Base-by-base conservation (phyloP, 1,140 invertebrate species). In the Drosophila pandora region DNA sequence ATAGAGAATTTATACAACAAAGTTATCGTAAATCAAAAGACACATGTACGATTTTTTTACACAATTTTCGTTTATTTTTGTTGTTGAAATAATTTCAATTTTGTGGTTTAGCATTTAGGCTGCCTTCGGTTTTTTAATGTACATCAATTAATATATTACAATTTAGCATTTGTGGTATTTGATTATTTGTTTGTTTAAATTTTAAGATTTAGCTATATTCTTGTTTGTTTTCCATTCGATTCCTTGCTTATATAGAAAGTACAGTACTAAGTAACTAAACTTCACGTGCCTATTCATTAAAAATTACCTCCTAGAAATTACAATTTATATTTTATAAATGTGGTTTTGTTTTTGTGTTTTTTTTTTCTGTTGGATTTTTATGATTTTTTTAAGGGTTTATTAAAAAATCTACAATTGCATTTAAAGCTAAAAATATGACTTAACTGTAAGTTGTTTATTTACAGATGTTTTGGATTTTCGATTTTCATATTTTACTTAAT, bases 401-500 rank as follows among this genome's bases (percentile, higher is more conserved):
- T 88, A 83, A 88, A 88, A 87, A 88, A 83, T 88, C 83, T 88
- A 88, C 83, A 88, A 88, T 88, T 88, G 83, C 83, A 83, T 83
- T 88, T 85, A 88, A 88, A 88, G 83, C 83, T 88, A 88, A 76
- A 83, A 83, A 87, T 87, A 88, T 87, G 76, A 83, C 83, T 88
- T 88, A 88, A 88, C 79, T 83, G 79, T 82, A 78, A 76, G 59
- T 75, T 54, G 41, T 69, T 75, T 74, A 49, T 62, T 65, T 68
- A 55, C 62, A 52, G 53, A 69, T 64, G 58, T 65, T 58, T 49
- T 70, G 76, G 39, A 67, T 56, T 13, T 50, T 47, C 43, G 58
- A 57, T 57, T 43, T 85, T 39, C 47, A 39, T 58, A 37, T 60
- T 72, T 77, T 53, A 45, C 57, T 70, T 56, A 60, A 52, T 69